These are phyloP conservation scores for Gallinago paraguaiae DNA, from an alignment of 2,113 vertebrate genomes.

Conservation along the genomic window DNA sequence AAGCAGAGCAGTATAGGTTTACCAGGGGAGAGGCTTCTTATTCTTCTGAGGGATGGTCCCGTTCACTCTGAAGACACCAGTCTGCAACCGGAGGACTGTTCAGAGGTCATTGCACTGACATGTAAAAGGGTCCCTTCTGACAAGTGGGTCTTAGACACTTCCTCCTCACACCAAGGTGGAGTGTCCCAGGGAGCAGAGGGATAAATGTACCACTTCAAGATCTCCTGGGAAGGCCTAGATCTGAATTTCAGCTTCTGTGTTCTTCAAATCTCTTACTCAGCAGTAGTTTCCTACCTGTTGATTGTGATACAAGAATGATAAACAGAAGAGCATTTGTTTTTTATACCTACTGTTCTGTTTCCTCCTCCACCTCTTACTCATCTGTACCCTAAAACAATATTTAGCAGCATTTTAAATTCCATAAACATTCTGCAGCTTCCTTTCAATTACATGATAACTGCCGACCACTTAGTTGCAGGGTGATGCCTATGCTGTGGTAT, in stretches of 20 bases:
- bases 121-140: not conserved
- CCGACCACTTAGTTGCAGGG: not conserved
- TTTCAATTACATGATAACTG: not conserved
- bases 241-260: not conserved
- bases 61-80: not conserved
- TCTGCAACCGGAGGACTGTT: not conserved
- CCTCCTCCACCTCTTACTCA: not conserved
- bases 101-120: not conserved
- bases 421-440: not conserved
- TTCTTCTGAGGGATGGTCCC: not conserved
- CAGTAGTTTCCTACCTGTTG: not conserved
- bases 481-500: not conserved
- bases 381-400: not conserved
- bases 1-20: not conserved
- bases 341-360: not conserved
- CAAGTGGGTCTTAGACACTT: not conserved
- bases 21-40: not conserved
- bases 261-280: not conserved
- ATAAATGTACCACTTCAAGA: not conserved
- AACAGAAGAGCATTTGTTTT: not conserved
- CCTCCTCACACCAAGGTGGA: not conserved
- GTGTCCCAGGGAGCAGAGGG: not conserved
- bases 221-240: not conserved
- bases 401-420: slow-evolving; percentile 2
- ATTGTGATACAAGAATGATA: not conserved